Base-by-base conservation (phyloP, 2,888 invertebrate species). In the Diabrotica balteata region DNA sequence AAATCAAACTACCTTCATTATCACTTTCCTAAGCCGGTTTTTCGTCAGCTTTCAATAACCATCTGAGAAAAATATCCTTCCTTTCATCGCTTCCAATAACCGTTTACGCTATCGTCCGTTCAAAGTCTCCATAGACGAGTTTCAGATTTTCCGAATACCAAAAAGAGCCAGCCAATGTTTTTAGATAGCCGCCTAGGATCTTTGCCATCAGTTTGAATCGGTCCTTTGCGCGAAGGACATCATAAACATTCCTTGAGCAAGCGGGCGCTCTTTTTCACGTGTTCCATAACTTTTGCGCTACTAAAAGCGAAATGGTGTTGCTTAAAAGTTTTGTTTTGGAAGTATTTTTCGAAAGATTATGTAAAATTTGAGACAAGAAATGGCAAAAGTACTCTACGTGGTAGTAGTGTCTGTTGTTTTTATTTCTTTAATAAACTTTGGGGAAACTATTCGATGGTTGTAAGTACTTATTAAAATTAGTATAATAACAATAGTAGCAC, bases 401-500 rank as follows among this genome's bases (percentile, higher is more conserved):
- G 66, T 49, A 52, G 52, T 67, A 22, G 69, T 68, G 65, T 70
- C 57, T 69, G 60, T 74, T 63, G 45, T 73, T 64, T 65, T 61
- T 32, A 61, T 68, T n/a, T 69, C 63, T 61, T 67, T 75, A 51
- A 67, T 72, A 58, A 64, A 76, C 59, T 72, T 68, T 65, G 77
- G 69, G 60, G 72, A 75, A 60, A 69, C 75, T 53, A 80, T 80
- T 52, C 75, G 76, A 68, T 80, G 80, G 80, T 71, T 80, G 80
- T 80, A 76, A 80, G 80, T 80, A 61, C 10, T 57, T 43, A 2
- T 50, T 57, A 44, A 58, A 47, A 11, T 11, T 22, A 53, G 17
- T 53, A 22, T 22, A 22, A 10, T 47, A 9, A 47, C 4, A 32
- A 32, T 32, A 32, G 1, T 2, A 17, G 17, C 17, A 17, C 17